Percentiles rank a stretch among this genome's conserved stretches.
These are phyloP conservation scores for Montipora efflorescens DNA, from an alignment of 64 coral and sea anemone genomes.

Conservation along the genomic window DNA sequence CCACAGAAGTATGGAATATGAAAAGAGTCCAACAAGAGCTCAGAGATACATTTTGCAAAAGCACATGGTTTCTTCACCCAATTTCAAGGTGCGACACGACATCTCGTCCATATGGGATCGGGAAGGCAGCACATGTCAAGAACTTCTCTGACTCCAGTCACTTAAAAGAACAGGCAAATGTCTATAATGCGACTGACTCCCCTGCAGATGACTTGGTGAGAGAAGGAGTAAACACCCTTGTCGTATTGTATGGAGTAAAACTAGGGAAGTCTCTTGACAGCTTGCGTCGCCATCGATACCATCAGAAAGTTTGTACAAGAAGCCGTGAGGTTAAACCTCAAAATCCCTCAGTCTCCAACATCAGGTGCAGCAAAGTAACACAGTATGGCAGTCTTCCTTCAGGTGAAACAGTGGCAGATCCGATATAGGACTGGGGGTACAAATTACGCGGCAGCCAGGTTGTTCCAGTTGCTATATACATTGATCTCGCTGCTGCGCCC, in stretches of 20 bases:
- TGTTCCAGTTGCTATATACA: neutral
- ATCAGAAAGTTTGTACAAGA: constrained; percentile 36
- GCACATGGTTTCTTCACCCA: constrained; percentile 49
- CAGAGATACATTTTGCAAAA: neutral
- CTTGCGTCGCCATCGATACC: constrained; percentile 14
- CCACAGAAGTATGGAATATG: constrained; percentile 52
- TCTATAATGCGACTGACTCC: constrained; percentile 10
- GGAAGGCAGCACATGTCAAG: constrained; percentile 33
- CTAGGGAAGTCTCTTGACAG: constrained; percentile 11
- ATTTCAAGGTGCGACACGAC: constrained; percentile 52
- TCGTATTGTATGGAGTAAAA: constrained; percentile 34
- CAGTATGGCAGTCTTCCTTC: neutral
- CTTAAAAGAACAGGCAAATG: constrained; percentile 23
- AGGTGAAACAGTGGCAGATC: constrained; percentile 29
- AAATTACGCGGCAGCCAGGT: neutral
- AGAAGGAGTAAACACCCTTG: constrained; percentile 48
- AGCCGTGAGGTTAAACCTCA: constrained; percentile 35
- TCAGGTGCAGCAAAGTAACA: constrained; percentile 52
- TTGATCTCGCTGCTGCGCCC: neutral
- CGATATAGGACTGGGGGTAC: constrained; percentile 28
- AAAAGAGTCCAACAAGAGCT: constrained; percentile 15
- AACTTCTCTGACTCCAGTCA: neutral
- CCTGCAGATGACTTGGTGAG: constrained; percentile 1
- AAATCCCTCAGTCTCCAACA: constrained; percentile 48
- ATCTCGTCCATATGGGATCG: constrained; percentile 30